Evolutionary conservation across 1,140 invertebrate genomes (phyloP).

Genomic region (Polyergus mexicanus): DNA sequence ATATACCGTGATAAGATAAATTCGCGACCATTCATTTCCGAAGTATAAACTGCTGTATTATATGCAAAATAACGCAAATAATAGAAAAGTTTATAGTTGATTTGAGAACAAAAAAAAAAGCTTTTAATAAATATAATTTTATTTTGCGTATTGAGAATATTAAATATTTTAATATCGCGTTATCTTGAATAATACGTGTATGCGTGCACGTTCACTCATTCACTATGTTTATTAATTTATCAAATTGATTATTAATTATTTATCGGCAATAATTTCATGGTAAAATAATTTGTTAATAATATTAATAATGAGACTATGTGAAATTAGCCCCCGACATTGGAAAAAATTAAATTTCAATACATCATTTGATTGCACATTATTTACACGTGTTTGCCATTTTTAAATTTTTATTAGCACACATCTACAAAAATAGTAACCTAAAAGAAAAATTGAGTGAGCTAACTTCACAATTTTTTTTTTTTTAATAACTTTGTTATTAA

Average conservation of each 20-base stretch:
- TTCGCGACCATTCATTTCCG: conserved; percentile 31
- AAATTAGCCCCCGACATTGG: too few species aligned
- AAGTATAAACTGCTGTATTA: conserved; percentile 7
- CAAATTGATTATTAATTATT: conserved; percentile 40
- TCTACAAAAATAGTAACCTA: too few species aligned
- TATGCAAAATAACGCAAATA: neutral
- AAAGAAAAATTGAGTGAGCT: too few species aligned
- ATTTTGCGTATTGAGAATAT: conserved; percentile 30
- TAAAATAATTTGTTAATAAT: conserved; percentile 37
- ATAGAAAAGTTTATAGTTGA: neutral
- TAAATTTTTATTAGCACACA: too few species aligned
- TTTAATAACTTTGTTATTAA: too few species aligned
- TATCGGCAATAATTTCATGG: neutral
- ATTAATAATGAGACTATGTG: neutral
- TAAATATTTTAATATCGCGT: conserved; percentile 31
- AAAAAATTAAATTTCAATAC: too few species aligned
- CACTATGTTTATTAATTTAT: conserved; percentile 42
- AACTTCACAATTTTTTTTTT: too few species aligned
- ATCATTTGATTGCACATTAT: too few species aligned
- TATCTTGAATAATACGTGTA: neutral
- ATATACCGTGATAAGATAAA: conserved; percentile 16
- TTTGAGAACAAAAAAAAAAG: neutral
- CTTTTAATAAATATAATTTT: conserved; percentile 7
- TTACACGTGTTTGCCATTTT: too few species aligned
- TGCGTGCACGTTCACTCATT: too few species aligned